Percentiles rank a stretch among this genome's conserved stretches.
Evolutionary conservation across 1,140 invertebrate species (phyloP).

Genomic region (Drosophila elegans): DNA sequence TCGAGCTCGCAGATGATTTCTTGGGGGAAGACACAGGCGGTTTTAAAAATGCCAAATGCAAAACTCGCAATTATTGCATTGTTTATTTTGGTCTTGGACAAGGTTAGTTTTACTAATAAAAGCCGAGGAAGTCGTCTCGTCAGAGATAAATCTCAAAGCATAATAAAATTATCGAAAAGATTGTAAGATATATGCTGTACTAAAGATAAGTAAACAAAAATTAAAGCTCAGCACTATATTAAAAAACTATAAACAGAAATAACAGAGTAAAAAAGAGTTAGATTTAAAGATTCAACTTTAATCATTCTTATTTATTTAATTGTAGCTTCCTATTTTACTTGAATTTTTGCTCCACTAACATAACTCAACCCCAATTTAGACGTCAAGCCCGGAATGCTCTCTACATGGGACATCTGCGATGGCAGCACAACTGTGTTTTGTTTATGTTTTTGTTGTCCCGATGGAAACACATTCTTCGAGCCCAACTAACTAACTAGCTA

Average conservation of each 20-base stretch:
- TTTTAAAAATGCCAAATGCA: constrained; percentile 28
- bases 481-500: constrained; percentile 30
- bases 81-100: constrained; percentile 30
- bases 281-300: too few species aligned
- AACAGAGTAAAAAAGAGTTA: too few species aligned
- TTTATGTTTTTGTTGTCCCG: constrained; percentile 35
- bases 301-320: too few species aligned
- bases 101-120: constrained; percentile 22
- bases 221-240: background rate
- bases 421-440: constrained; percentile 59
- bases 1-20: constrained; percentile 21
- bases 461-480: constrained; percentile 34
- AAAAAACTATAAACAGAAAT: background rate
- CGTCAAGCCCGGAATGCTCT: background rate
- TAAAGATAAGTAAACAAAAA: background rate
- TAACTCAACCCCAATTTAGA: background rate
- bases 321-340: background rate
- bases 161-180: background rate
- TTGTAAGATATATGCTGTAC: background rate
- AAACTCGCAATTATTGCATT: constrained; percentile 11
- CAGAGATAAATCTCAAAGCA: background rate
- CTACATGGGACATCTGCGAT: constrained; percentile 29
- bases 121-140: background rate
- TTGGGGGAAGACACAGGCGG: constrained; percentile 22
- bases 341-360: background rate